Evolutionary conservation across 2,113 vertebrate species (phyloP).

Genomic region (Crotalus helleri): DNA sequence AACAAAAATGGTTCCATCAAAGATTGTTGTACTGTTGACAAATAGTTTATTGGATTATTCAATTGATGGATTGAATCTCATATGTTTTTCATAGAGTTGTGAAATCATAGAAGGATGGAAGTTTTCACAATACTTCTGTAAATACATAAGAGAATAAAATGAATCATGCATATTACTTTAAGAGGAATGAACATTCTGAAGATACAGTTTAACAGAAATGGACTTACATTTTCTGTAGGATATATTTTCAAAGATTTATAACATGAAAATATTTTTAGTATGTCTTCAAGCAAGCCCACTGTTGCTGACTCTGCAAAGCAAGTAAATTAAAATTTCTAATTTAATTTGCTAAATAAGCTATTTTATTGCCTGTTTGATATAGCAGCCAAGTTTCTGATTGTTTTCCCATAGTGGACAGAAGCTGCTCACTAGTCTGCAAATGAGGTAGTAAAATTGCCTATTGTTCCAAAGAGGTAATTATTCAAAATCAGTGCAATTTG

Average conservation of each 20-base stretch:
- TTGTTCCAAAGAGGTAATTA: constrained; percentile 52
- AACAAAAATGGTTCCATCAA: too few species aligned
- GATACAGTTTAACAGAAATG: constrained; percentile 42
- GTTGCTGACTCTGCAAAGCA: constrained; percentile 52
- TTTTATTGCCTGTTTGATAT: constrained; percentile 50
- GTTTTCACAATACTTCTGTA: constrained; percentile 33
- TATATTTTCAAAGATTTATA: constrained; percentile 50
- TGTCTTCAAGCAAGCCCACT: constrained; percentile 43
- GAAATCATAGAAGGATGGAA: constrained; percentile 37
- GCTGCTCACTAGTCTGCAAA: constrained; percentile 50
- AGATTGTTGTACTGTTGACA: too few species aligned
- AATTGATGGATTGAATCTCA: neutral
- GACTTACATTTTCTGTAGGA: constrained; percentile 34
- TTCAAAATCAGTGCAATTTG: constrained; percentile 47
- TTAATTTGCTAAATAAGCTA: constrained; percentile 61
- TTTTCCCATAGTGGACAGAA: constrained; percentile 52
- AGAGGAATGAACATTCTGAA: constrained; percentile 52
- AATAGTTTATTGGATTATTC: neutral
- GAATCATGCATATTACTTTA: constrained; percentile 51
- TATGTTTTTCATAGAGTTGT: neutral
- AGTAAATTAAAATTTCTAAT: constrained; percentile 54
- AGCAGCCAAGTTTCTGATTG: constrained; percentile 51
- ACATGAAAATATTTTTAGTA: constrained; percentile 57
- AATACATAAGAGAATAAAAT: constrained; percentile 46
- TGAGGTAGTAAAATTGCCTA: constrained; percentile 53